A percentile compares a stretch with the other conserved stretches of the same genome.
Conservation (phyloP, 2,888 invertebrate genomes). For the Cylindroiulus punctatus region DNA sequence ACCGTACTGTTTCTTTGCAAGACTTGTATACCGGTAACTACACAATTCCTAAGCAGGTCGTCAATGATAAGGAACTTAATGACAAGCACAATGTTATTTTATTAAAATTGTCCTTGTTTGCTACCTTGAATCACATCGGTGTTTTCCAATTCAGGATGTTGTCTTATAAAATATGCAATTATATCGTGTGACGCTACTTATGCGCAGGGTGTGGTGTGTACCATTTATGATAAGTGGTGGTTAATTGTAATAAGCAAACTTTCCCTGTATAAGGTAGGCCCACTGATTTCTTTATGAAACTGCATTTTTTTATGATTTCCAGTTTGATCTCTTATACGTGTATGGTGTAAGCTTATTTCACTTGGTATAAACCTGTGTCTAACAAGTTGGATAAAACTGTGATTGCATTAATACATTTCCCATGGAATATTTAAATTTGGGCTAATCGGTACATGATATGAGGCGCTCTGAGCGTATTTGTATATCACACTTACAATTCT, state of each 20-base stretch:
- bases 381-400: neutral
- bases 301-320: neutral
- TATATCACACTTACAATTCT: neutral
- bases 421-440: conserved; percentile 15
- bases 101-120: neutral
- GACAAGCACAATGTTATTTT: neutral
- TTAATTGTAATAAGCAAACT: neutral
- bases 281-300: neutral
- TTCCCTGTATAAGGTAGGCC: neutral
- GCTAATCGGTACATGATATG: neutral
- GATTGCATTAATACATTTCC: neutral
- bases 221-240: neutral
- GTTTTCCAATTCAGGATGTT: conserved; percentile 21
- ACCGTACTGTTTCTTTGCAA: neutral
- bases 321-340: neutral
- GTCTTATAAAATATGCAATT: neutral
- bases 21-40: neutral
- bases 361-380: neutral
- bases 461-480: neutral
- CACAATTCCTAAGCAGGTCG: neutral
- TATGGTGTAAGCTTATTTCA: neutral
- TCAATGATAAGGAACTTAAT: neutral
- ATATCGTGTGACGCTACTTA: conserved; percentile 6
- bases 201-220: neutral
- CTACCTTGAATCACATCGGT: conserved; percentile 1